Conservation (phyloP, 2,888 invertebrate genomes). For the Patella ulyssiponensis region DNA sequence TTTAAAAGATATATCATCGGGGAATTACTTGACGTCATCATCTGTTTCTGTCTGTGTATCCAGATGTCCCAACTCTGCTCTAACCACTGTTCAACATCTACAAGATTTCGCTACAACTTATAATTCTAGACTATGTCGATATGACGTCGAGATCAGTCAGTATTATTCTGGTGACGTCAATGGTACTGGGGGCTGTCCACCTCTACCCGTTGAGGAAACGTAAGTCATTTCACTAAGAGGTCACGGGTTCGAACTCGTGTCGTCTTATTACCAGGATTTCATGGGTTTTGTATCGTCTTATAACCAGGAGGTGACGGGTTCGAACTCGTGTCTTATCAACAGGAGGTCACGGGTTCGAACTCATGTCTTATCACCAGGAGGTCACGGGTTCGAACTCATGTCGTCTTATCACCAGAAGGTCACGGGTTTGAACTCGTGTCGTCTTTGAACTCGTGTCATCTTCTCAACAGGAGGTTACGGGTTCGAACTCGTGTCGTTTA, state of each 20-base stretch:
- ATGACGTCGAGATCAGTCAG: slow-evolving; percentile 61
- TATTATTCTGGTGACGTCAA: slow-evolving; percentile 42
- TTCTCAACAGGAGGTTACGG: too few relatives aligned
- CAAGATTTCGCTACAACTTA: slow-evolving; percentile 81
- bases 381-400: too few relatives aligned
- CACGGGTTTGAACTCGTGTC: too few relatives aligned
- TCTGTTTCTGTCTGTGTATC: slow-evolving; percentile 91
- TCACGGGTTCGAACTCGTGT: not conserved
- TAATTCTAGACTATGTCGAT: slow-evolving; percentile 83
- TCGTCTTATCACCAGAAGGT: too few relatives aligned
- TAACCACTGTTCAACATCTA: slow-evolving; percentile 80
- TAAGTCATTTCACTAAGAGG: slow-evolving; percentile 57
- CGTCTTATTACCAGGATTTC: too few relatives aligned
- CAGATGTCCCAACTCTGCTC: slow-evolving; percentile 82
- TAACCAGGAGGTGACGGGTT: too few relatives aligned
- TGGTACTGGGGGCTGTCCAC: slow-evolving; percentile 81
- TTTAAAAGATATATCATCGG: slow-evolving; percentile 38
- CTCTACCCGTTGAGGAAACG: slow-evolving; percentile 83
- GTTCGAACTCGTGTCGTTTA: too few relatives aligned
- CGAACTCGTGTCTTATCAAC: too few relatives aligned
- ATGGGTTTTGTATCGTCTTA: too few relatives aligned
- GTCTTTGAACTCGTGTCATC: too few relatives aligned
- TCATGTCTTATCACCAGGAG: too few relatives aligned
- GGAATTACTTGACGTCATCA: slow-evolving; percentile 71
- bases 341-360: too few relatives aligned